These are phyloP conservation scores for Epinephelus malabaricus DNA, from an alignment of 2,797 vertebrate species.

Conservation along the genomic window DNA sequence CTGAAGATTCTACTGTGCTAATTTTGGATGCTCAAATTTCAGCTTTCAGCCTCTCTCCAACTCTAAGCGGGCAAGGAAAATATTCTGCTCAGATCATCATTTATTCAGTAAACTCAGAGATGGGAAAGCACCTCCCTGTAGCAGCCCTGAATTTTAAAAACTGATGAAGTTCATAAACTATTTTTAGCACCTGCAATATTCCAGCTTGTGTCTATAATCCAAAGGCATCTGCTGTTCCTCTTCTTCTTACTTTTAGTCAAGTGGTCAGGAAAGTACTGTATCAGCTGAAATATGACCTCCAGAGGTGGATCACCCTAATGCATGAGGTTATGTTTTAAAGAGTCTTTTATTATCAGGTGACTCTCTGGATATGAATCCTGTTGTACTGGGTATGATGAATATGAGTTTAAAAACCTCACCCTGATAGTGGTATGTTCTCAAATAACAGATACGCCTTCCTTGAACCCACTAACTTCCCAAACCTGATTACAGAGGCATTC, in stretches of 20 bases:
- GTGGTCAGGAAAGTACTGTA: conserved; percentile 3
- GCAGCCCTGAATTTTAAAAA: conserved; percentile 56
- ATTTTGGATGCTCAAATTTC: conserved; percentile 17
- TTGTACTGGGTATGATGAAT: not conserved
- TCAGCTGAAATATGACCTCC: conserved; percentile 48
- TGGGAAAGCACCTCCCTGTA: conserved; percentile 58
- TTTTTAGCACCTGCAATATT: conserved; percentile 48
- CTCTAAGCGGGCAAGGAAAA: conserved; percentile 34
- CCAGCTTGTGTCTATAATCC: conserved; percentile 9
- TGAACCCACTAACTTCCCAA: conserved; percentile 43
- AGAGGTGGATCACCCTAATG: conserved; percentile 36
- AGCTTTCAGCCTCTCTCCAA: conserved; percentile 26
- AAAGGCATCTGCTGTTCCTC: conserved; percentile 13
- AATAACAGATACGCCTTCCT: conserved; percentile 37
- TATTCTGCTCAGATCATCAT: conserved; percentile 66
- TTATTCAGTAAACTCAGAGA: conserved; percentile 68
- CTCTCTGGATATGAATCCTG: conserved; percentile 19
- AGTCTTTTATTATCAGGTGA: conserved; percentile 19
- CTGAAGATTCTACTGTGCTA: not conserved
- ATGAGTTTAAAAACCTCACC: conserved; percentile 66
- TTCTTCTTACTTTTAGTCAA: conserved; percentile 20
- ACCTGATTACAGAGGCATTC: conserved; percentile 45
- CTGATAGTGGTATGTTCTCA: conserved; percentile 40
- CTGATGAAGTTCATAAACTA: conserved; percentile 40
- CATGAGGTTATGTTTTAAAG: conserved; percentile 20